Evolutionary conservation across 2,113 vertebrate genomes (phyloP).

Genomic region (Aviceda subcristata): DNA sequence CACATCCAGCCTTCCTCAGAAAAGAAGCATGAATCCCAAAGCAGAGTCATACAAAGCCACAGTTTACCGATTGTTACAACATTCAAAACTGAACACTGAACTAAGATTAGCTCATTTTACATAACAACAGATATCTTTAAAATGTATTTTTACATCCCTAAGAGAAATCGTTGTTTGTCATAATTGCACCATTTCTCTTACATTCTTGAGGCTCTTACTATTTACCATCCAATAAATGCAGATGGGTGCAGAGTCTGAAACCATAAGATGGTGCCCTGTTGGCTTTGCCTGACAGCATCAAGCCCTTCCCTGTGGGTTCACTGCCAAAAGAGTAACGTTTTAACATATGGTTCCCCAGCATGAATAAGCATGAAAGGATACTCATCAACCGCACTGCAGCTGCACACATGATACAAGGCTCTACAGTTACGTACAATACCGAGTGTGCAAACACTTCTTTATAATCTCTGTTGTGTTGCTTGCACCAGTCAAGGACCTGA

Average conservation of each 20-base stretch:
- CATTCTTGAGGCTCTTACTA: background rate
- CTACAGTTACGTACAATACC: constrained; percentile 90
- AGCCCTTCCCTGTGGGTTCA: background rate
- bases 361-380: constrained; percentile 78
- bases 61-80: background rate
- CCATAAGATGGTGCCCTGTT: background rate
- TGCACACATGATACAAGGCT: constrained; percentile 96
- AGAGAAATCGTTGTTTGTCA: background rate
- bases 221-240: background rate
- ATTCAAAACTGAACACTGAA: background rate
- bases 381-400: constrained; percentile 88
- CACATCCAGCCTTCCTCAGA: background rate
- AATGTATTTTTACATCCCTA: background rate
- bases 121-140: background rate
- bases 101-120: background rate
- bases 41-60: background rate
- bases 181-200: background rate
- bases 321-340: background rate
- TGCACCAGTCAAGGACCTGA: constrained; percentile 87
- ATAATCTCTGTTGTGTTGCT: constrained; percentile 27
- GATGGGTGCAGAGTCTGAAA: background rate
- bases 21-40: background rate
- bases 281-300: background rate
- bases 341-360: background rate
- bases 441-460: constrained; percentile 75